A percentile compares a stretch with the other conserved stretches of the same genome.
These are phyloP conservation scores for Cassiopea xamachana DNA, from an alignment of 30 jellyfish, hydroid and myxozoan genomes.

Conservation along the genomic window DNA sequence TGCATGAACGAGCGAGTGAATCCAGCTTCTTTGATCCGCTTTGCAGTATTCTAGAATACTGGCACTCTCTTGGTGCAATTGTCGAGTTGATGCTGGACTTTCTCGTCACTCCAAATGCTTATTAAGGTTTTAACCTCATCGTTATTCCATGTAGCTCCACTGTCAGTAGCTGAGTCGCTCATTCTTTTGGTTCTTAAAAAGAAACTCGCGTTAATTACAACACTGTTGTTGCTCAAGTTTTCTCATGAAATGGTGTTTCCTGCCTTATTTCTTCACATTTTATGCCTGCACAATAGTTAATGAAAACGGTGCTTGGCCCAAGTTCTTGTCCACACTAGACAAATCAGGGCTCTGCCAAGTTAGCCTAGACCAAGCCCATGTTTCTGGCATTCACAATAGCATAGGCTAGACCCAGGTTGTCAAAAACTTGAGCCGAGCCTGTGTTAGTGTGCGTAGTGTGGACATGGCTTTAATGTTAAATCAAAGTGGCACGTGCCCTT, in stretches of 20 bases:
- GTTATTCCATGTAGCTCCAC: slow-evolving; percentile 22
- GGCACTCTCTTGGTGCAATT: slow-evolving; percentile 33
- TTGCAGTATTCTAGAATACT: slow-evolving; percentile 4
- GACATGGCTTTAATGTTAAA: too few species aligned
- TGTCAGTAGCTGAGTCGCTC: slow-evolving; percentile 8
- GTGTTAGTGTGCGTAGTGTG: neutral
- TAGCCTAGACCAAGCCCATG: slow-evolving; percentile 5
- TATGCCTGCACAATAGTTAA: neutral
- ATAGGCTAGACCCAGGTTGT: slow-evolving; percentile 14
- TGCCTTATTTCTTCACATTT: neutral
- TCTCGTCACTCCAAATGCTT: slow-evolving; percentile 26
- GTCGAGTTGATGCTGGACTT: slow-evolving; percentile 27
- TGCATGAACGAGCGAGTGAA: slow-evolving; percentile 7
- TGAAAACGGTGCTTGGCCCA: slow-evolving; percentile 12
- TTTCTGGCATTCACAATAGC: neutral
- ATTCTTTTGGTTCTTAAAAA: neutral
- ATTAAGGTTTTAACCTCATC: slow-evolving; percentile 4
- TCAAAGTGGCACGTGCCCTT: too few species aligned
- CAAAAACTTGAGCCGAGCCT: neutral
- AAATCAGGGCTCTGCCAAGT: neutral
- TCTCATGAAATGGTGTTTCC: neutral
- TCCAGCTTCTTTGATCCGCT: slow-evolving; percentile 21
- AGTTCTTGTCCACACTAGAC: slow-evolving; percentile 20
- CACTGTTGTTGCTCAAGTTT: neutral
- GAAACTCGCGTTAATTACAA: neutral